Conservation (phyloP, 2,888 invertebrate species). For the Chirona hameri region DNA sequence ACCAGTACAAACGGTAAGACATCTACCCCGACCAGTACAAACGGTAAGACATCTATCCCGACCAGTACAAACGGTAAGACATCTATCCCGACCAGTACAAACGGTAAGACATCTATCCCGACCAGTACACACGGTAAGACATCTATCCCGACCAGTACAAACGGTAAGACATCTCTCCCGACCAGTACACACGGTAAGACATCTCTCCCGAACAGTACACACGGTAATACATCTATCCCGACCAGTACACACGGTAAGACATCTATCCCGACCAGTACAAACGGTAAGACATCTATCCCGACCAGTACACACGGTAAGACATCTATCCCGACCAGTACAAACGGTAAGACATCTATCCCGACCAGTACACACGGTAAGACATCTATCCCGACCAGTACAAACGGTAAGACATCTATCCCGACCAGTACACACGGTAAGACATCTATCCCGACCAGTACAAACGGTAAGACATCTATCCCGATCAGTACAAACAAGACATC, state of each 20-base stretch:
- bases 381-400: not conserved
- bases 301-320: too few species aligned
- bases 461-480: not conserved
- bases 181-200: constrained; percentile 2
- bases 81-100: not conserved
- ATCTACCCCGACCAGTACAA: not conserved
- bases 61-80: constrained; percentile 4
- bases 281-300: not conserved
- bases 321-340: not conserved
- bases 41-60: not conserved
- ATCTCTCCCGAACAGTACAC: too few species aligned
- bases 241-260: constrained; percentile 2
- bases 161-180: too few species aligned
- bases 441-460: not conserved
- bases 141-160: too few species aligned
- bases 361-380: too few species aligned
- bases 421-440: too few species aligned
- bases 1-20: constrained; percentile 4
- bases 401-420: not conserved
- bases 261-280: not conserved
- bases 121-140: constrained; percentile 2
- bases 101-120: not conserved
- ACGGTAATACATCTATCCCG: too few species aligned
- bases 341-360: not conserved
- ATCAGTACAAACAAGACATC: too few species aligned